Evolutionary conservation across 2,888 invertebrate species (phyloP).

Genomic region (Ypsolopha scabrella): DNA sequence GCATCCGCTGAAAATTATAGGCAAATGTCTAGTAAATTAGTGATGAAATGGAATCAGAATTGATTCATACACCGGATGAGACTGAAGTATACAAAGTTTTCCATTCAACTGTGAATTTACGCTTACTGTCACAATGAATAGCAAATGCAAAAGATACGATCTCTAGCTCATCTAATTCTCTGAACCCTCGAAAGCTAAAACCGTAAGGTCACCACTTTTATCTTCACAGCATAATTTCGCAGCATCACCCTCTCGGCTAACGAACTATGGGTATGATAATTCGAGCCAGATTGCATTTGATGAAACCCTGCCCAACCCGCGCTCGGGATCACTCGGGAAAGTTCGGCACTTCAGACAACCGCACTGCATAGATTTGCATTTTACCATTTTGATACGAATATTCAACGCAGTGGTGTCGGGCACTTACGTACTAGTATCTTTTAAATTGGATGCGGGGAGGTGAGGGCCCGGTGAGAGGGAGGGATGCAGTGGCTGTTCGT

Average conservation of each 20-base stretch:
- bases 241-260: conserved; percentile 32
- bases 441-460: conserved; percentile 56
- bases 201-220: background rate
- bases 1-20: too few relatives aligned
- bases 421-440: conserved; percentile 50
- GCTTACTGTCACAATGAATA: too few relatives aligned
- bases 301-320: conserved; percentile 40
- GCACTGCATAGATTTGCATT: conserved; percentile 68
- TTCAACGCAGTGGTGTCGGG: conserved; percentile 55
- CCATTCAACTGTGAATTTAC: too few relatives aligned
- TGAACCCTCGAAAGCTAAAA: too few relatives aligned
- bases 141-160: too few relatives aligned
- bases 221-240: conserved; percentile 7
- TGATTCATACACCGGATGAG: too few relatives aligned
- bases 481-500: conserved; percentile 53
- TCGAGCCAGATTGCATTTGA: conserved; percentile 58
- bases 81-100: too few relatives aligned
- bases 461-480: conserved; percentile 9
- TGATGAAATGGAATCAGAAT: too few relatives aligned
- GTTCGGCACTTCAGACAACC: conserved; percentile 55
- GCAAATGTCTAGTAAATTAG: too few relatives aligned
- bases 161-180: too few relatives aligned
- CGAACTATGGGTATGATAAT: conserved; percentile 29
- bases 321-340: conserved; percentile 19
- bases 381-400: conserved; percentile 69